Base-by-base conservation (phyloP, 1,140 invertebrate species). In the Alviniconcha marisindica region DNA sequence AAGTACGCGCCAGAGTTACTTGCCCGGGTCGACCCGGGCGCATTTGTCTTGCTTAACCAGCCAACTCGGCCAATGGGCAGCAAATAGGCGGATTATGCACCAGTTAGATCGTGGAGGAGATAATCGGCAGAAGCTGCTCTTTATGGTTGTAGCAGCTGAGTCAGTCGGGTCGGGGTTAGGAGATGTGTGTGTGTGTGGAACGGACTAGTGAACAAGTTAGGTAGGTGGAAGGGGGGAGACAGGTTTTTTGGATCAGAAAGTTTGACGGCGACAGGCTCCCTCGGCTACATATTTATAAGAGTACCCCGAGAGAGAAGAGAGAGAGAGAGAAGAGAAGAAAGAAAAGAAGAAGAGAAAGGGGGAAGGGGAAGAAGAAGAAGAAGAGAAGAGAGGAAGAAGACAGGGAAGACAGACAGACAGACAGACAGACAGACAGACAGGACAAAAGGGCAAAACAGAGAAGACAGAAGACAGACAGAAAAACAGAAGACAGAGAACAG, bases 41-140 rank as follows among this genome's bases (percentile, higher is more conserved):
- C 60, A 63, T 63, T 24, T n/a, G 24, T 63, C 60, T 63, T 63
- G 10, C 60, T 63, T 31, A n/a, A 63, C 10, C 7, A 24, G 24
- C 60, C 60, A 63, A 31, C 10, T 63, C 10, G 7, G 60, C 60
- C 60, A 63, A 63, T 63, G 21, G 24, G 60, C 60, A 63, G 60
- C 60, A 63, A 63, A 63, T 63, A 63, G 60, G 21, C 10, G 60
- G 60, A 63, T 63, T 63, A 63, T 63, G 60, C 60, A 63, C 60
- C 60, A 63, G 60, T 63, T 10, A 63, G 60, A 63, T 63, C 24
- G 4, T 4, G 21, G 21, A 24, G 24, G 21, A 63, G 60, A 63
- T 63, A 63, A 63, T 63, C 60, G 28, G 10, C 21, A 24, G 28
- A 31, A 24, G 24, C 21, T 63, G 24, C 10, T 63, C 24, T 31